Evolutionary conservation across 2,113 vertebrate species (phyloP).

Genomic region (Limanda limanda): DNA sequence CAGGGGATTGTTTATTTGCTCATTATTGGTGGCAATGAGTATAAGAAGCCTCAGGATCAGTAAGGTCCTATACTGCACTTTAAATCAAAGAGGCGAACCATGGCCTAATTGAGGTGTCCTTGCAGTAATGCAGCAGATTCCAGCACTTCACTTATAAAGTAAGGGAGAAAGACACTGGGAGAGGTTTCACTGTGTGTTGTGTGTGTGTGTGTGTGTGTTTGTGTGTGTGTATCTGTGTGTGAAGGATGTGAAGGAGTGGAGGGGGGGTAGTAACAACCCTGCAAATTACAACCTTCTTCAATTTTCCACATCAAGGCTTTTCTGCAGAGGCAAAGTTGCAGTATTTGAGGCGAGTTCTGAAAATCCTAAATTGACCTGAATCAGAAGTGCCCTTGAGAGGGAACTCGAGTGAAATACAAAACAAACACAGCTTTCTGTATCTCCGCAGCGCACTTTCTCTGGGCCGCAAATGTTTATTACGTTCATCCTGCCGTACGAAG

Average conservation of each 20-base stretch:
- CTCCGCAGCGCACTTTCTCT: slow-evolving; percentile 4
- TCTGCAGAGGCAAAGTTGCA: slow-evolving; percentile 32
- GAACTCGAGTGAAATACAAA: slow-evolving; percentile 17
- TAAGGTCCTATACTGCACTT: not conserved
- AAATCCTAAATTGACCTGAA: slow-evolving; percentile 32
- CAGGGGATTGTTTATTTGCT: not conserved
- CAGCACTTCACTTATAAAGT: slow-evolving; percentile 12
- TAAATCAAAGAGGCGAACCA: not conserved
- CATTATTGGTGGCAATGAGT: slow-evolving; percentile 1
- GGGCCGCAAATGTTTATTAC: not conserved
- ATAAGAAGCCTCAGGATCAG: not conserved
- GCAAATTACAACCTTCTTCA: slow-evolving; percentile 65
- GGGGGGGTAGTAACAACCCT: slow-evolving; percentile 41
- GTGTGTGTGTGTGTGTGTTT: slow-evolving; percentile 29
- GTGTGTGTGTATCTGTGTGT: slow-evolving; percentile 2
- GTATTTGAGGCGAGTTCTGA: slow-evolving; percentile 21
- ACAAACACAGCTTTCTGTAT: slow-evolving; percentile 25
- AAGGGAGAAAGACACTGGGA: not conserved
- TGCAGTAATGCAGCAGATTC: slow-evolving; percentile 6
- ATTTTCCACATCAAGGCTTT: slow-evolving; percentile 71
- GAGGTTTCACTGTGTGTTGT: slow-evolving; percentile 33
- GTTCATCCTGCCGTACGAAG: slow-evolving; percentile 3
- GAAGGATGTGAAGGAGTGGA: slow-evolving; percentile 17
- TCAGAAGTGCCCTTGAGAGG: slow-evolving; percentile 42
- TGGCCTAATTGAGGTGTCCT: not conserved